Evolutionary conservation across 2,113 vertebrate species (phyloP), one percentile per base, ranked within the genome.

Genomic region (Neolamprologus modestus): DNA sequence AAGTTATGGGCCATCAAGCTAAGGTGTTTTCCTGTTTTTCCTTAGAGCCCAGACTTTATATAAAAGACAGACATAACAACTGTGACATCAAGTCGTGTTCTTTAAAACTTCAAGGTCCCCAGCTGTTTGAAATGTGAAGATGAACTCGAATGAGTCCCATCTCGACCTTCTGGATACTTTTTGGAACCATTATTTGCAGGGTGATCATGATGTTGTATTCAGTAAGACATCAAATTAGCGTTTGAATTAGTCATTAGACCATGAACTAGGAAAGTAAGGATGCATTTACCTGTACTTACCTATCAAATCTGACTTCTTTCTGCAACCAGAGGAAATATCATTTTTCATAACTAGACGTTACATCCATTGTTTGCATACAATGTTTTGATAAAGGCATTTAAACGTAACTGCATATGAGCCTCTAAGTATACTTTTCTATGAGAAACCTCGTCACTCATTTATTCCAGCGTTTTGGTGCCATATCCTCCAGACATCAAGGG

Each of bases 81-180:
- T 73, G 35, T 71, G 3, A 42, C 35, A 42, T 40, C 57, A 61
- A 42, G 21, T 7, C 5, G 0, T 73, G 21, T 45, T 73, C 40
- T 66, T 45, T 73, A 0, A 73, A 73, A 47, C 40, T 26, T 73
- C 40, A 73, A 45, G 8, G n/a, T 73, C 21, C n/a, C 21, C 35
- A 71, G 12, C n/a, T 71, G n/a, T 24, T 71, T 9, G 35, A 71
- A 24, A 42, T 42, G 66, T 9, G n/a, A 9, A 6, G 12, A 42
- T 71, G 12, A 71, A 71, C n/a, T 71, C 3, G 12, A 42, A 40
- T 21, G 35, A 4, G 31, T 66, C 61, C 33, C 61, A 37, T 66
- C 33, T 35, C 4, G 2, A 13, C 17, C 10, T 66, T 66, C 31
- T 66, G 61, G 31, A 66, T 37, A 37, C 31, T n/a, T 0, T 0